Conservation (phyloP, 2,113 vertebrate genomes). For the Leucopternis melanops region DNA sequence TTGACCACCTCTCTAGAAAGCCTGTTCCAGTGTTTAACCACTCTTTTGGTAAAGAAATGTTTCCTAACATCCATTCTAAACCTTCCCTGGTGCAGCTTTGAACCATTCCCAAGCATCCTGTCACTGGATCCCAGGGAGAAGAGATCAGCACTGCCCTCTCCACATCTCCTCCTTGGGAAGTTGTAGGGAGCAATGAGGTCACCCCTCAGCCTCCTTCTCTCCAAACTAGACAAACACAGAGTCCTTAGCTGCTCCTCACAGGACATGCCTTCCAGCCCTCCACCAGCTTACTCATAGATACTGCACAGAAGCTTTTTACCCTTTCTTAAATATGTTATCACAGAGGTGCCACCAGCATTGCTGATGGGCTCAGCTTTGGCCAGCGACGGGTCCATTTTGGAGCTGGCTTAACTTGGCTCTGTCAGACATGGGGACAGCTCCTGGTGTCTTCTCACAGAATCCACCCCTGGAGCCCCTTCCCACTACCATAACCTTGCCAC, state of each 20-base stretch:
- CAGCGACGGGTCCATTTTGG: accelerated
- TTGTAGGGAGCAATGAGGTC: background rate
- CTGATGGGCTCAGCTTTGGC: background rate
- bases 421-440: background rate
- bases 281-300: background rate
- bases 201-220: background rate
- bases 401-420: background rate
- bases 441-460: background rate
- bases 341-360: background rate
- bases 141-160: background rate
- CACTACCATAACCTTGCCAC: background rate
- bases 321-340: background rate
- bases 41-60: background rate
- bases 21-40: background rate
- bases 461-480: background rate
- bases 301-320: background rate
- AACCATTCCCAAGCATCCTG: background rate
- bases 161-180: background rate
- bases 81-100: background rate
- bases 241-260: background rate
- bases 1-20: background rate
- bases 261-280: background rate
- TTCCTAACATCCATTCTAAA: background rate
- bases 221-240: background rate
- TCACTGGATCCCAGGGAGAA: background rate